These are phyloP conservation scores for Anthophora plumipes DNA, from an alignment of 2,888 invertebrate genomes.

Conservation along the genomic window DNA sequence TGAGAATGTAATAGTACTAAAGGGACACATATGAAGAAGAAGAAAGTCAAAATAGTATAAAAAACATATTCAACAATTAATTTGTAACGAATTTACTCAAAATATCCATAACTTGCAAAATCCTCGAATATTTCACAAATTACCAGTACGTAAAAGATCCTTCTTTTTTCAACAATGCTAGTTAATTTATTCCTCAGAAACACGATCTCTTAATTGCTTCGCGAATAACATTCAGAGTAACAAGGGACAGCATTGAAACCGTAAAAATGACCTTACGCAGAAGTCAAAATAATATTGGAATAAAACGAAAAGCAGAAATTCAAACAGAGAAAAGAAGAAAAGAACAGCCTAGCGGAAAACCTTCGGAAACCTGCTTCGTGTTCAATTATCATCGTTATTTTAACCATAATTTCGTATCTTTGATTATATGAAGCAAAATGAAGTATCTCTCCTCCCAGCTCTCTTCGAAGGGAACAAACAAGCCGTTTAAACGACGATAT, in stretches of 20 bases:
- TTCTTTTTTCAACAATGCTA: neutral
- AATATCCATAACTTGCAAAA: too few species aligned
- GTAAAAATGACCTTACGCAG: neutral
- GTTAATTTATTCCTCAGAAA: neutral
- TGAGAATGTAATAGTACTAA: too few species aligned
- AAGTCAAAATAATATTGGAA: neutral
- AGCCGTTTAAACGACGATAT: neutral
- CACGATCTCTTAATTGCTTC: neutral
- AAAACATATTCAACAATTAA: too few species aligned
- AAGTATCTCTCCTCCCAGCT: neutral
- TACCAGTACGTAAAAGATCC: neutral
- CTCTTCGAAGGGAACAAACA: neutral
- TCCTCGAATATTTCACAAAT: neutral
- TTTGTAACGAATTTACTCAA: too few species aligned
- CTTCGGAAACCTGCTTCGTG: neutral
- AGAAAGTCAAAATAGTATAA: too few species aligned
- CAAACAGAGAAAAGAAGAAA: neutral
- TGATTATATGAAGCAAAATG: too few species aligned
- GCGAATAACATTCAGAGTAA: neutral
- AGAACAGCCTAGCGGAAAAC: neutral
- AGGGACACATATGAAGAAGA: too few species aligned
- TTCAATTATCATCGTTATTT: too few species aligned
- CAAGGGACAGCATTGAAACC: too few species aligned
- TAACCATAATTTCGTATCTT: too few species aligned
- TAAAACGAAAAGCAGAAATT: neutral